Evolutionary conservation across 2,797 vertebrate genomes (phyloP), one percentile per base, ranked within the genome.

Genomic region (Crocodylus rhombifer): DNA sequence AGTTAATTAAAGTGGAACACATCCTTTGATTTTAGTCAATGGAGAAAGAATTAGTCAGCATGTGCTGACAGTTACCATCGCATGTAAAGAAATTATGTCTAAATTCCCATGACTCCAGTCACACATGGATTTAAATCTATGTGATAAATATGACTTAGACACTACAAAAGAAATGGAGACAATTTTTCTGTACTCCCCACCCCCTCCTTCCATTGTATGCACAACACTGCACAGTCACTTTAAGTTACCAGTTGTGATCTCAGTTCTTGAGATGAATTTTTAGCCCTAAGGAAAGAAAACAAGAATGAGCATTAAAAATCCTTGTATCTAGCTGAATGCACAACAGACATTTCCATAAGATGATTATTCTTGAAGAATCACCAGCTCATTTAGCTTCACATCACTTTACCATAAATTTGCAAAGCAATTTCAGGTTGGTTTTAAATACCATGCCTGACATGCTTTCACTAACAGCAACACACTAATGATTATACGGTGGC

Each of bases 401-500:
- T 26, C 33, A 14, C 21, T 14, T 23, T 62, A 17, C 13, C 30
- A 0, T 1, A 25, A 42, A 7, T 26, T 57, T 30, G 15, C 63
- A 18, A 77, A 82, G 28, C 23, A 14, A 25, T 75, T 17, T 3
- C 64, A 36, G 23, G 64, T 74, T 73, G 23, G 36, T 42, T 73
- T 73, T 81, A 51, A 58, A 89, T 33, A n/a, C 7, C 58, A 33
- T 28, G 30, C 4, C 30, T 36, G 74, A 25, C 28, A 55, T 25
- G 25, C 9, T 6, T 5, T 74, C 51, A 60, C n/a, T 61, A 3
- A 7, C 5, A n/a, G 14, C 69, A 69, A 5, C 25, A 33, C 3
- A 0, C 28, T 14, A 16, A 26, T 62, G 30, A 63, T 26, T 17
- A 13, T 0, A 1, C 10, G 64, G 5, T 65, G n/a, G 3, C 25